A percentile compares a stretch with the other conserved stretches of the same genome.
Conservation (phyloP, 2,113 vertebrate species). For the Nettapus auritus region DNA sequence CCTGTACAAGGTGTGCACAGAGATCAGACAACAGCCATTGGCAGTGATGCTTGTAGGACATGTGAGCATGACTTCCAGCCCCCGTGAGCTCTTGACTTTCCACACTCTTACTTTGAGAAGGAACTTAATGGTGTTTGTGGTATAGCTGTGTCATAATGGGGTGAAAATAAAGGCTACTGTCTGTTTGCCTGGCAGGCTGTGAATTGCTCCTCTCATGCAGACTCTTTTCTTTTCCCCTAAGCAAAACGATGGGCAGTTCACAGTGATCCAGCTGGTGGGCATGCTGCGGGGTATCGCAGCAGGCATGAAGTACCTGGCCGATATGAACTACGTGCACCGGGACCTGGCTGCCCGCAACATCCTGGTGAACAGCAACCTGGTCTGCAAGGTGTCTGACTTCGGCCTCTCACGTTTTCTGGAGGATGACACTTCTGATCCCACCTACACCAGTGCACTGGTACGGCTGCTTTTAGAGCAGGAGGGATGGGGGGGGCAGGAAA, state of each 20-base stretch:
- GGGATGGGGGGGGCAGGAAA: not conserved
- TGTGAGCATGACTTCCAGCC: not conserved
- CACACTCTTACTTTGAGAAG: not conserved
- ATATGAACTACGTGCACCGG: slow-evolving; percentile 97
- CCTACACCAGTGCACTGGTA: slow-evolving; percentile 96
- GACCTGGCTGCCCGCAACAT: slow-evolving; percentile 96
- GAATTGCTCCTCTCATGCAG: not conserved
- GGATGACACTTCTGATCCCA: slow-evolving; percentile 95
- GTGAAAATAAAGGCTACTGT: not conserved
- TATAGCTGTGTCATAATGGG: not conserved
- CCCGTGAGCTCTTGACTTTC: not conserved
- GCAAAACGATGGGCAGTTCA: slow-evolving; percentile 98
- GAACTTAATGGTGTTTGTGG: accelerated
- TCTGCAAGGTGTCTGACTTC: slow-evolving; percentile 96
- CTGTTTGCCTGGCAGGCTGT: not conserved
- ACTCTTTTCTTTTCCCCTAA: slow-evolving; percentile 36
- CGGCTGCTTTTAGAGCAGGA: not conserved
- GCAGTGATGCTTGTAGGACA: not conserved
- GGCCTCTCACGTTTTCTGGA: slow-evolving; percentile 96
- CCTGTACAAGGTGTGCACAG: not conserved
- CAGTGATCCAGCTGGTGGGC: slow-evolving; percentile 95
- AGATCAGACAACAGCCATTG: not conserved
- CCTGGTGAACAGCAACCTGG: slow-evolving; percentile 97
- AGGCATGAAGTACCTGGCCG: slow-evolving; percentile 94
- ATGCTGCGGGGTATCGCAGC: slow-evolving; percentile 94